A percentile compares a stretch with the other conserved stretches of the same genome.
These are phyloP conservation scores for Drosophila navojoa DNA, from an alignment of 1,140 invertebrate genomes.

Conservation along the genomic window DNA sequence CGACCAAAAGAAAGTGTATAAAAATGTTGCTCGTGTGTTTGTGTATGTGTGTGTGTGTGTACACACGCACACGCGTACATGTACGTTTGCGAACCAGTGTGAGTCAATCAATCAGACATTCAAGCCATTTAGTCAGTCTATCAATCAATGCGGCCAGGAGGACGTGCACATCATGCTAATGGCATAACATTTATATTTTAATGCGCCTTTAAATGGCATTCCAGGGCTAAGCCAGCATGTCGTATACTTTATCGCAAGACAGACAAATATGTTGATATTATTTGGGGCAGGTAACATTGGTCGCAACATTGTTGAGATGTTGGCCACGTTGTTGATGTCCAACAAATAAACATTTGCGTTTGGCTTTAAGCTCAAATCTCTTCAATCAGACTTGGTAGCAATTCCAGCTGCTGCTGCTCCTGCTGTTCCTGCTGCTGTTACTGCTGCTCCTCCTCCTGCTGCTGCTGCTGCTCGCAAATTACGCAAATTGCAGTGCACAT, in stretches of 20 bases:
- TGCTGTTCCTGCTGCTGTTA: slow-evolving; percentile 27
- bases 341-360: slow-evolving; percentile 18
- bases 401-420: slow-evolving; percentile 34
- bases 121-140: slow-evolving; percentile 79
- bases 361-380: slow-evolving; percentile 8
- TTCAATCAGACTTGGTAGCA: slow-evolving; percentile 26
- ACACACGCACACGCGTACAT: too few species aligned
- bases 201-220: slow-evolving; percentile 41
- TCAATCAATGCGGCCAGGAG: slow-evolving; percentile 63
- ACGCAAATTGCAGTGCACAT: slow-evolving; percentile 35
- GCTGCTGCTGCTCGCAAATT: slow-evolving; percentile 30
- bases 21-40: slow-evolving; percentile 4
- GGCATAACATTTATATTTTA: slow-evolving; percentile 70
- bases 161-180: slow-evolving; percentile 73
- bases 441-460: slow-evolving; percentile 28
- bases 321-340: background rate
- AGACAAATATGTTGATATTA: background rate
- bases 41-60: slow-evolving; percentile 21
- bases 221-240: slow-evolving; percentile 1
- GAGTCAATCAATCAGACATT: slow-evolving; percentile 79
- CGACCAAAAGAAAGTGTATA: background rate
- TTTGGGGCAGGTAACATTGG: background rate
- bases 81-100: slow-evolving; percentile 45
- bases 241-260: background rate
- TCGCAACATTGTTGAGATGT: background rate